Base-by-base conservation (phyloP, 2,888 invertebrate species). In the Epirrita christyi region DNA sequence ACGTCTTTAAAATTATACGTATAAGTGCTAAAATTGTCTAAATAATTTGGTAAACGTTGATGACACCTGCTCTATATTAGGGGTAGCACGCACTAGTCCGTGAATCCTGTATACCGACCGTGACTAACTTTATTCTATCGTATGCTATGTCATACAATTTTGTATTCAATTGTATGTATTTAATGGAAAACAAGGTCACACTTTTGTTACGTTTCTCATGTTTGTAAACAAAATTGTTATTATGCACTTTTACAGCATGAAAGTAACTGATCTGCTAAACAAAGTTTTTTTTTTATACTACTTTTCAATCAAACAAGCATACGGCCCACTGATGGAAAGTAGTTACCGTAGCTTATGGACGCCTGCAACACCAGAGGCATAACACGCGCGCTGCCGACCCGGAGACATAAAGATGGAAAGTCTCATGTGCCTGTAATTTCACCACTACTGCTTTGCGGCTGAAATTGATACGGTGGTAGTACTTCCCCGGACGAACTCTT, bases 11-110 rank as follows among this genome's bases (percentile, higher is more conserved):
- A n/a, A 3, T 11, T 13, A 2, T 44, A 2, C 14, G 10, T 38
- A 57, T 60, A 64, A 50, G 48, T 48, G 38, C 40, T 53, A 53
- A 11, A 53, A 44, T 44, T 36, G 37, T 49, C 5, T 6, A 49
- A 42, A 53, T 40, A 57, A 47, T 50, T 42, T 51, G 13, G 1
- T 28, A 2, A 48, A 34, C 51, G 47, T 60, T 61, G 59, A 57
- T 61, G 57, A 55, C 63, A 61, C 63, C 64, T 67, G 66, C 49
- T 45, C 54, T 42, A 51, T 8, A 37, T 41, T 60, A 58, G 60
- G 63, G 64, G 63, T 59, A 52, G 57, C 43, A 59, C 57, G 64
- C 73, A 61, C 59, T 65, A 64, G 68, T 43, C 68, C 75, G 65
- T 68, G 61, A 46, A 70, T 76, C 75, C 73, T 64, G 71, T 45